Conservation (phyloP, 2,797 vertebrate genomes). For the Cyprinella venusta region DNA sequence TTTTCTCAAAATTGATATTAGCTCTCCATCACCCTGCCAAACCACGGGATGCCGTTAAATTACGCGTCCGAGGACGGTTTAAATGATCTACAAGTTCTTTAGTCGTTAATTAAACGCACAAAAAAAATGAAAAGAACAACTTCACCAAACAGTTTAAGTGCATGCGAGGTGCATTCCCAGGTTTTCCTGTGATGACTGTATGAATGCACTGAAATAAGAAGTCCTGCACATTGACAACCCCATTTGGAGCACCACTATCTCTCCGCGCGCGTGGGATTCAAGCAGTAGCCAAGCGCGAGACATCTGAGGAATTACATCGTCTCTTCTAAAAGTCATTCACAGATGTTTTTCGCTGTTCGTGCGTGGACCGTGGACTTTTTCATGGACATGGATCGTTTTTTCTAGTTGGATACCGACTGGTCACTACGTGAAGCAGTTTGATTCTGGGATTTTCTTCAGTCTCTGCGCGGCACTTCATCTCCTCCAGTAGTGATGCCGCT, state of each 20-base stretch:
- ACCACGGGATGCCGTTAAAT: conserved; percentile 64
- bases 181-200: conserved; percentile 45
- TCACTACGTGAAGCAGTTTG: conserved; percentile 62
- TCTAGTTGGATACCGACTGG: conserved; percentile 73
- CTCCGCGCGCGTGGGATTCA: conserved; percentile 72
- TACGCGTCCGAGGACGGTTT: conserved; percentile 49
- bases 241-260: conserved; percentile 73
- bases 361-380: conserved; percentile 71
- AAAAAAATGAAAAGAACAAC: conserved; percentile 34
- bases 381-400: conserved; percentile 78
- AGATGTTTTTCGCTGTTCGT: conserved; percentile 59
- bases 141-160: conserved; percentile 36
- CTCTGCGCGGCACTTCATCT: conserved; percentile 74
- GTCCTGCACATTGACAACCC: conserved; percentile 67
- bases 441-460: conserved; percentile 71
- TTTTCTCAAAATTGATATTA: conserved; percentile 56
- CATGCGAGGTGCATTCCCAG: conserved; percentile 47
- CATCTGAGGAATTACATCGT: conserved; percentile 75
- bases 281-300: conserved; percentile 63
- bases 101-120: conserved; percentile 12
- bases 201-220: conserved; percentile 52
- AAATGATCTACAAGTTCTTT: conserved; percentile 15
- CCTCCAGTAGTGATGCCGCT: conserved; percentile 77
- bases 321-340: conserved; percentile 72
- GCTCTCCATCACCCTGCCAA: conserved; percentile 48